Base-by-base conservation (phyloP, 1,140 invertebrate genomes). In the Calliopsis andreniformis region DNA sequence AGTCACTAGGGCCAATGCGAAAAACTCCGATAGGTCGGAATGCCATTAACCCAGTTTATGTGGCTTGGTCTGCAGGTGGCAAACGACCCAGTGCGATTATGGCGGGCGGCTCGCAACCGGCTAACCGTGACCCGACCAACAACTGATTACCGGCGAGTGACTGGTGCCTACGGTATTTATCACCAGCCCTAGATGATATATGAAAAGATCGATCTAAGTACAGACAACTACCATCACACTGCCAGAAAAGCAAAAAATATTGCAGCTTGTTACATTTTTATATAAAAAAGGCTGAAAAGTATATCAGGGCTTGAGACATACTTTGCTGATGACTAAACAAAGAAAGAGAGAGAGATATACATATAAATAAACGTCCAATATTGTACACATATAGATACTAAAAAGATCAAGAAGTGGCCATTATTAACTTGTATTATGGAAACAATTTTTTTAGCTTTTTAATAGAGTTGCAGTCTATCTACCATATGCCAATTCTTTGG, bases 161-260 rank as follows among this genome's bases (percentile, higher is more conserved):
- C 91, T 91, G 91, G 91, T 91, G 90, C 90, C 91, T 87, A 92
- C 90, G 91, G 91, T 92, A 92, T 92, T 92, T 92, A 92, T 92
- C 90, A 92, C 91, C 91, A 92, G 91, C 90, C 91, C 89, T 91
- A 91, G 87, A 89, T 80, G 89, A 91, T 89, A 89, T 87, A 89
- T 73, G 75, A 84, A 87, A 85, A 88, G 78, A 71, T 81, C 75
- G 67, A 86, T 83, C 82, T 88, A 80, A 84, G 77, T 88, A 85
- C 80, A 86, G 76, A 83, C 82, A 88, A 87, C 85, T 87, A 88
- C 80, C 81, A 85, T 75, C 84, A 89, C 80, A 89, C 87, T 86
- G 80, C 70, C 61, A 81, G 64, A 86, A 75, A 79, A 86, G 58
- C 70, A 68, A 80, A 59, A 82, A 80, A 69, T 82, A 86, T 85